Evolutionary conservation across 2,888 invertebrate species (phyloP), one percentile per base, ranked within the genome.

Genomic region (Pyrgus malvae): DNA sequence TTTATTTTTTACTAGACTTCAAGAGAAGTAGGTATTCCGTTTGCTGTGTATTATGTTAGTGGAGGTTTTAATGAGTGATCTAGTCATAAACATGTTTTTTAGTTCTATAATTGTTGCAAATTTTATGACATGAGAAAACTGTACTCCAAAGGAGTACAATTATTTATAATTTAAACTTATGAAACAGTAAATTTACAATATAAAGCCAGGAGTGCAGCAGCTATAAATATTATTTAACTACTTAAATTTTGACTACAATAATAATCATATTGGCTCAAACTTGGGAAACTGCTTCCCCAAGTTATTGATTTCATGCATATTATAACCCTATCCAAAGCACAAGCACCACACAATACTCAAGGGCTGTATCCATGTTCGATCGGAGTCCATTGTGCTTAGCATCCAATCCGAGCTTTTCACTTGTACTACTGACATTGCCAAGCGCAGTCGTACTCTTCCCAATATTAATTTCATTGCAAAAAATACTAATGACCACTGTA

Each of bases 251-350:
- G n/a, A n/a, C n/a, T 25, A 11, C 16, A 12, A 31, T 9, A 11
- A 45, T 25, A 48, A 14, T 16, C 25, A 27, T 37, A 48, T 16
- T n/a, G 23, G 6, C 29, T 11, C 27, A 12, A 48, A 2, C 7
- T 1, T 37, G 11, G 7, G 11, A 17, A 17, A 17, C 16, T 23
- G 37, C 5, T 9, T 7, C 0, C 16, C n/a, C 40, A 42, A 49
- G 61, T 68, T 85, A 86, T 84, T 81, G 83, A 87, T 84, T 80
- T 77, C 64, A 72, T 69, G 66, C 68, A 73, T 68, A 73, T 70
- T 71, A 74, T 72, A 70, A 78, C 82, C 80, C 78, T 80, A 80
- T 83, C 75, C 78, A 73, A 75, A 71, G 66, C 63, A 72, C 63
- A 70, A 64, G 65, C 61, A 70, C 66, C 69, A 65, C 70, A 72